Evolutionary conservation across 1,140 invertebrate genomes (phyloP), one percentile per base, ranked within the genome.

Genomic region (Lepidurus apus): DNA sequence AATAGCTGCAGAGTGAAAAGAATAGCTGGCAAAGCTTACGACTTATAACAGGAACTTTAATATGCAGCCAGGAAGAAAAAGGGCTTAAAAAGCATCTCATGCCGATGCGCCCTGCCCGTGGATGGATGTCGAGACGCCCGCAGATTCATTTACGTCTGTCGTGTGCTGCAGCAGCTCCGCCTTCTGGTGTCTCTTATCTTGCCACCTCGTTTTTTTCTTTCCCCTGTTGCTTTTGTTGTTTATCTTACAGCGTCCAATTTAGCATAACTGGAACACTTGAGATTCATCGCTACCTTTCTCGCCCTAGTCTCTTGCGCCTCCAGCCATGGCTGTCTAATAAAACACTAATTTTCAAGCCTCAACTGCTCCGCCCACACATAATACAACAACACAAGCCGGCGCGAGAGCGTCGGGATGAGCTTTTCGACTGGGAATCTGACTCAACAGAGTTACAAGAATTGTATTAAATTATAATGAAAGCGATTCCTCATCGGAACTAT

Each of bases 221-320:
- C 34, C 3, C 34, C 17, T 65, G 53, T 7, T 65, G 53, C 53
- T 21, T 65, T 65, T 65, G 53, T 65, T 65, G 53, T 65, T 65
- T 65, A 65, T 65, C 53, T 65, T 65, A 65, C 53, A 65, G 53
- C 53, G 53, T 65, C 53, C 53, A 65, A 65, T 65, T 65, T 65
- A 65, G 53, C 53, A 65, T 65, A 65, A 65, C 53, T 21, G 21
- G 53, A 65, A 65, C 53, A 65, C 53, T 65, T 65, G 53, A 65
- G 53, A 65, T 65, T 65, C 53, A 65, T 65, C 53, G 53, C 53
- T 65, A 65, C 53, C 21, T 65, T 65, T 65, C 53, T 65, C 53
- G 17, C 21, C 13, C 1, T 7, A 13, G 53, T 21, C 53, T 65
- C 17, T 47, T 47, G 10, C 53, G 6, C 53, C 53, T 7, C n/a